Base-by-base conservation (phyloP, 2,888 invertebrate genomes). In the Campoletis raptor region DNA sequence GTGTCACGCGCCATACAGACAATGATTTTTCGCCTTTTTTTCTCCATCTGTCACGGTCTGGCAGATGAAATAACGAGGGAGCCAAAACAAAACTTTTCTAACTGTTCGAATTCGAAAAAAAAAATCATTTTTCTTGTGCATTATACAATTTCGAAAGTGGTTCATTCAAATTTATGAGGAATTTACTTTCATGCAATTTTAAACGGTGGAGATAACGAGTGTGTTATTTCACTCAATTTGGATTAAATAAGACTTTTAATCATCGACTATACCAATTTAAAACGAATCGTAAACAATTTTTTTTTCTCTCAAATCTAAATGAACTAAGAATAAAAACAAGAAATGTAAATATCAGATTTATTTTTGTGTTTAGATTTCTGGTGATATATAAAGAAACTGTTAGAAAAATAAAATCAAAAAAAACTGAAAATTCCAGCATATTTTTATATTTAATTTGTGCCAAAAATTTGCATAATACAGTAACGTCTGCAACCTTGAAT, bases 1-100 rank as follows among this genome's bases (percentile, higher is more conserved):
- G 74, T 74, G 74, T 30, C 74, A 37, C 57, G 57, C 24, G 61
- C 64, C 24, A 24, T 76, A 12, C 3, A 40, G 54, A 54, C 37
- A 73, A 73, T 45, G 37, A 18, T 76, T 61, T 74, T 61, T 61
- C 61, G 30, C 61, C 61, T 61, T 74, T 74, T 74, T 64, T 64
- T 61, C 18, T 64, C 45, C 18, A 10, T n/a, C 30, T 64, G 45
- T 76, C 30, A 76, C 64, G 76, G 76, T 76, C 64, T 64, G 76
- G 15, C 21, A 15, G n/a, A 57, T 42, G 61, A 76, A 42, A 61
- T 76, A 76, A 76, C 61, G 61, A 76, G 61, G 37, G 42, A 61
- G 40, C 57, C 24, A 9, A 61, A 9, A 61, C n/a, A 30, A 36
- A 24, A 40, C 24, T 48, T 36, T 72, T 73, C n/a, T 7, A n/a